Evolutionary conservation across 2,797 vertebrate genomes (phyloP).

Genomic region (Pseudochirops cupreus): DNA sequence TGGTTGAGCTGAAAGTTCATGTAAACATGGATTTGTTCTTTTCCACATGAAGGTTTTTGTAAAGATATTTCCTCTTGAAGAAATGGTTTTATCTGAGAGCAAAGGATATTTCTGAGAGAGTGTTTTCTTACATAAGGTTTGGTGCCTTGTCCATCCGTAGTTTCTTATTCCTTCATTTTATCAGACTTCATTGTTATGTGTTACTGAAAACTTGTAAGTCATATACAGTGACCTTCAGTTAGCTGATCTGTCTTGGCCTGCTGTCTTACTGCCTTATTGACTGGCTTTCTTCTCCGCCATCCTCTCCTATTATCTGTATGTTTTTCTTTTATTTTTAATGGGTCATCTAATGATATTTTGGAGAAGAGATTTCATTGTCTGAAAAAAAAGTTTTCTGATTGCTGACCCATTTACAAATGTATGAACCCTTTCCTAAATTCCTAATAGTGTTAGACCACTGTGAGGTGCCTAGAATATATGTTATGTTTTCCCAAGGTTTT

Average conservation of each 20-base stretch:
- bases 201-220: neutral
- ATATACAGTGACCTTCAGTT: neutral
- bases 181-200: neutral
- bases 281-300: constrained; percentile 19
- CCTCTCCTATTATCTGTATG: neutral
- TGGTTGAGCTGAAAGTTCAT: neutral
- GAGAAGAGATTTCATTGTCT: neutral
- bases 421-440: neutral
- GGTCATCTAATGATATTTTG: neutral
- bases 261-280: neutral
- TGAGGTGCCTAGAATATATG: neutral
- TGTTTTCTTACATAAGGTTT: neutral
- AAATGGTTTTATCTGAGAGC: neutral
- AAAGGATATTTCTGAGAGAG: neutral
- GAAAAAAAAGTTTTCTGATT: constrained; percentile 15
- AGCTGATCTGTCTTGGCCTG: neutral
- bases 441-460: neutral
- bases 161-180: constrained; percentile 19
- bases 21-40: neutral
- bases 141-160: neutral
- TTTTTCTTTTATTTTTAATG: neutral
- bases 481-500: neutral
- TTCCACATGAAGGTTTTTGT: neutral
- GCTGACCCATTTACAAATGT: constrained; percentile 38
- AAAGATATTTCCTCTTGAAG: neutral